Evolutionary conservation across 2,888 invertebrate genomes (phyloP).

Genomic region (Melangyna quadrimaculata): DNA sequence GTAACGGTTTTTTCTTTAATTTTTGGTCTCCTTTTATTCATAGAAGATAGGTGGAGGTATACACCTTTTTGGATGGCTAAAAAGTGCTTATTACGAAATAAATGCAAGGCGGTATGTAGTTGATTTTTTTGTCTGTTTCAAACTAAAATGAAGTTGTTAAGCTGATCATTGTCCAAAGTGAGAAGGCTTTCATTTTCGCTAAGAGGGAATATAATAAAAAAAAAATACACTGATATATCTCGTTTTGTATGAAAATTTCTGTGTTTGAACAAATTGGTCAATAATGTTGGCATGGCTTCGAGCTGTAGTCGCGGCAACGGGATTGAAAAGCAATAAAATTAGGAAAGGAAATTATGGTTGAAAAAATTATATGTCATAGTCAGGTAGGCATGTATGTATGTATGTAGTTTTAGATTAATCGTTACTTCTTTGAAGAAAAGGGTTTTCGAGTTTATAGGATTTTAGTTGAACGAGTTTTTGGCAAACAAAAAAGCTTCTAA

Average conservation of each 20-base stretch:
- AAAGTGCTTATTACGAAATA: slow-evolving; percentile 54
- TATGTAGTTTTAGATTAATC: not conserved
- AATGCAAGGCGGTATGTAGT: slow-evolving; percentile 12
- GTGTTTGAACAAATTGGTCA: not conserved
- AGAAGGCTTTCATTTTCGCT: slow-evolving; percentile 37
- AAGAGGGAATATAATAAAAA: not conserved
- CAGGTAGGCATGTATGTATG: not conserved
- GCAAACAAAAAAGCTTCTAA: no score
- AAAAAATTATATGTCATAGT: not conserved
- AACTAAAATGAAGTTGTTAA: slow-evolving; percentile 39
- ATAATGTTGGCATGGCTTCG: not conserved
- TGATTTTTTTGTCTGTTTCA: not conserved
- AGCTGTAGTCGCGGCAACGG: no score
- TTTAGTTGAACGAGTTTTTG: no score
- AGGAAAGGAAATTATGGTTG: not conserved
- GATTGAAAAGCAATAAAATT: not conserved
- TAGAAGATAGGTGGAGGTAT: not conserved
- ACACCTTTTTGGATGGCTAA: not conserved
- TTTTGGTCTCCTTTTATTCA: not conserved
- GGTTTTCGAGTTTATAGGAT: no score
- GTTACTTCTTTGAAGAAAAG: no score
- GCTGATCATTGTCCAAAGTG: slow-evolving; percentile 3
- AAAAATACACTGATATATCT: not conserved
- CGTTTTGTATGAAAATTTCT: not conserved
- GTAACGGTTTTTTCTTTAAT: slow-evolving; percentile 43